A percentile compares a stretch with the other conserved stretches of the same genome.
These are phyloP conservation scores for Morone saxatilis DNA, from an alignment of 2,113 vertebrate species.

Conservation along the genomic window DNA sequence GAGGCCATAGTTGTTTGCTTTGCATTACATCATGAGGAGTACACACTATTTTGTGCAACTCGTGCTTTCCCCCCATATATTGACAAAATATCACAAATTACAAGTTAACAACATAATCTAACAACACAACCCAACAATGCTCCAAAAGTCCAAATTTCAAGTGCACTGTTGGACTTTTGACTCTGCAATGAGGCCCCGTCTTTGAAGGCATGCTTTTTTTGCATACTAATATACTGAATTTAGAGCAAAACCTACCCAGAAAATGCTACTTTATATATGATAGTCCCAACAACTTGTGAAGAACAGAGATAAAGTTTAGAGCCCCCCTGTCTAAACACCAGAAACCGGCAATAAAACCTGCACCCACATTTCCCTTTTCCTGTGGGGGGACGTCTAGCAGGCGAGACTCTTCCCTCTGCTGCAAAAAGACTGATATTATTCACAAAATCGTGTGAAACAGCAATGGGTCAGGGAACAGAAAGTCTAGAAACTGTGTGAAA, in stretches of 20 bases:
- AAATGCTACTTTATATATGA: not conserved
- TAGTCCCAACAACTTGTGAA: not conserved
- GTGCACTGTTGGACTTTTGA: not conserved
- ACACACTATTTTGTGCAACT: no score
- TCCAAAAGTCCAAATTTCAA: not conserved
- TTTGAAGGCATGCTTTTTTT: not conserved
- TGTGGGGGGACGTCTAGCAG: slow-evolving; percentile 6
- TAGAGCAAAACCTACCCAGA: not conserved
- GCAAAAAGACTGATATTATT: slow-evolving; percentile 1
- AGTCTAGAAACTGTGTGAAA: slow-evolving; percentile 30
- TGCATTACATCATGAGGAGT: not conserved
- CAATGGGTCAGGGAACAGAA: not conserved
- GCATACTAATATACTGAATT: not conserved
- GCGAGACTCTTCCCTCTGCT: not conserved
- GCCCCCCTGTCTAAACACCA: slow-evolving; percentile 29
- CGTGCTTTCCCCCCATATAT: not conserved
- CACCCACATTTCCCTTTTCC: slow-evolving; percentile 41
- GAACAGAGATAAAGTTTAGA: slow-evolving; percentile 22
- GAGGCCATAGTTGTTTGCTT: not conserved
- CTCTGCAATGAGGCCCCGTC: not conserved
- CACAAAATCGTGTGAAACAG: slow-evolving; percentile 31
- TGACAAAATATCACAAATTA: not conserved
- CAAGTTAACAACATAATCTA: not conserved
- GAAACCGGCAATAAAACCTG: slow-evolving; percentile 36
- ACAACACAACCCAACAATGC: not conserved